phyloP scores from a whole-genome alignment of 2,888 invertebrate genomes.

The Morpho achilles region DNA sequence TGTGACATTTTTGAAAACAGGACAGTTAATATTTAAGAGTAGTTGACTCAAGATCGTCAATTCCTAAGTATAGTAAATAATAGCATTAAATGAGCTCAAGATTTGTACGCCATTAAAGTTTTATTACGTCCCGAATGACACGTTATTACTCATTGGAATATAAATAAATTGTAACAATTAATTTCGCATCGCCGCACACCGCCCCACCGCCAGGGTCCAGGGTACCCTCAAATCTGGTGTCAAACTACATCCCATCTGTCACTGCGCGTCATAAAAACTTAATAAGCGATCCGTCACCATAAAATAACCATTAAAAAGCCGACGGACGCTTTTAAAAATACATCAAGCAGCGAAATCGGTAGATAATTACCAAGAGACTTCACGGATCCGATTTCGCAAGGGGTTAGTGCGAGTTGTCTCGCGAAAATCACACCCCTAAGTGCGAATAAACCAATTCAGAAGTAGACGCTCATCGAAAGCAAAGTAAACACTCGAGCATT shows the following conservation, averaged over 20 bases:
- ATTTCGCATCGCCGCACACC: constrained; percentile 17
- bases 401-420: constrained; percentile 33
- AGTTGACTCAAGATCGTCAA: no score
- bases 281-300: constrained; percentile 79
- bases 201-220: constrained; percentile 16
- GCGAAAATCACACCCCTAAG: constrained; percentile 23
- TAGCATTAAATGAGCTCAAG: no score
- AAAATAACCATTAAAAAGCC: constrained; percentile 78
- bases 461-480: constrained; percentile 31
- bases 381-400: constrained; percentile 61
- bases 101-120: constrained; percentile 5
- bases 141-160: constrained; percentile 12
- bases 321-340: constrained; percentile 77
- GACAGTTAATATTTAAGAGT: no score
- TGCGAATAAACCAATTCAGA: no score
- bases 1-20: no score
- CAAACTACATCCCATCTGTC: constrained; percentile 77
- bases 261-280: constrained; percentile 72
- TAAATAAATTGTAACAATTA: constrained; percentile 24
- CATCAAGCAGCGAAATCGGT: constrained; percentile 78
- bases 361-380: constrained; percentile 78
- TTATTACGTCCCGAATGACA: not conserved
- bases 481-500: constrained; percentile 22
- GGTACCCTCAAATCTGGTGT: constrained; percentile 61
- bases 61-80: no score